Evolutionary conservation across 2,797 vertebrate species (phyloP), one percentile per base, ranked within the genome.

Genomic region (Argentina silus): DNA sequence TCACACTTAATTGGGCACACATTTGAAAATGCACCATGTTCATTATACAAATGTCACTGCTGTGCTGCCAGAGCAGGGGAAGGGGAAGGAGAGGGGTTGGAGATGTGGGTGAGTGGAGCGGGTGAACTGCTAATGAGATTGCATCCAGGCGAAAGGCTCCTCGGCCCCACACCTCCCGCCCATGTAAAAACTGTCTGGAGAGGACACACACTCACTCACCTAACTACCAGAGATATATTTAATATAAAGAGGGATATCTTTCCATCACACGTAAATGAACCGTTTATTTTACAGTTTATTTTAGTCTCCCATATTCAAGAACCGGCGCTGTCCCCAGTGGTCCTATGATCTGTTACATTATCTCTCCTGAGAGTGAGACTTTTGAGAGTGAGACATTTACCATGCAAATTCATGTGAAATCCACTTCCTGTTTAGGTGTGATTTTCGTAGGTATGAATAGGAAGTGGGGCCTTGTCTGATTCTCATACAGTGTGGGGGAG

Each of bases 11-110:
- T 81, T 83, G 83, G 83, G 73, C 70, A 72, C 76, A 68, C 50
- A 14, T 83, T 76, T 81, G 79, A 85, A 86, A 87, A 84, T 75
- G 73, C 86, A 62, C 70, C 84, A 70, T 75, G 70, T 80, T 86
- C 87, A 84, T 92, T 87, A 90, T 72, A 86, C 76, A 83, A 88
- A 85, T 87, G 88, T 87, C 87, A 89, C 79, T 62, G 82, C 79
- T 81, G n/a, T 84, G 81, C 85, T 83, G 84, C 70, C 84, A 77
- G 27, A 36, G 27, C 1, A 4, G 72, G 84, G 87, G 19, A 57
- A 82, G 65, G 63, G 62, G 48, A 42, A 23, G 70, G 68, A 76
- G 76, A 79, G 72, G 63, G 67, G 53, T 81, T 47, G 57, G 61
- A 85, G 83, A 73, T 74, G 59, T 42, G 21, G 64, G 44, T 11